Conservation (phyloP, 2,113 vertebrate genomes). For the Pelvicachromis taeniatus region DNA sequence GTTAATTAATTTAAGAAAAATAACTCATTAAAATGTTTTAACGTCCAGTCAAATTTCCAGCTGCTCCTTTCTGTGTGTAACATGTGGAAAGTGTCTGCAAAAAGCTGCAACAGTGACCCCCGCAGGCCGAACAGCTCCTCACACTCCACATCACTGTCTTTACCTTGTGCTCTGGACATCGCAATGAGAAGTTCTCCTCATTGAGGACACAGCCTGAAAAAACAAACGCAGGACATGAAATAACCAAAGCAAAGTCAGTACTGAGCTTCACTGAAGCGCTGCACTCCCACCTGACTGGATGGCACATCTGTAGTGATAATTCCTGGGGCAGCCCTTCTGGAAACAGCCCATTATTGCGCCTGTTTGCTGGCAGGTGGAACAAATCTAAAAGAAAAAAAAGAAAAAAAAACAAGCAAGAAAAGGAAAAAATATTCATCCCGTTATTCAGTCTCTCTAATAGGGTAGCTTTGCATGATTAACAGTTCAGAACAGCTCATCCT, state of each 20-base stretch:
- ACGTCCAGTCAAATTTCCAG: background rate
- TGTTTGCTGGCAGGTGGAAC: slow-evolving; percentile 52
- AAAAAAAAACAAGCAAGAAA: background rate
- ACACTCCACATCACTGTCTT: background rate
- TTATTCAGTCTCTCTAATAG: background rate
- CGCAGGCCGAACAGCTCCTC: background rate
- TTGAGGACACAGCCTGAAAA: slow-evolving; percentile 66
- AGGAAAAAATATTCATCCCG: background rate
- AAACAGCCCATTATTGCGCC: slow-evolving; percentile 77
- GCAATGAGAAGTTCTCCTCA: slow-evolving; percentile 74
- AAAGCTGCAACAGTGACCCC: background rate
- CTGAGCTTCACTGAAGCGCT: accelerated
- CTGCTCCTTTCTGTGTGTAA: background rate
- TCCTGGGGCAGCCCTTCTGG: slow-evolving; percentile 68
- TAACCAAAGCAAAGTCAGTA: accelerated
- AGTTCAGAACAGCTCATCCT: background rate
- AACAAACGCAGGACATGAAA: background rate
- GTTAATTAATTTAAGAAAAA: background rate
- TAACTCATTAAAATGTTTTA: background rate
- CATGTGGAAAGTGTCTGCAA: background rate
- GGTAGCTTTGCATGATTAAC: background rate
- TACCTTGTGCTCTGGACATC: slow-evolving; percentile 76
- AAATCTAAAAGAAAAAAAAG: slow-evolving; percentile 35
- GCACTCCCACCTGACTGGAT: slow-evolving; percentile 61
- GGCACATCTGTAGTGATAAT: slow-evolving; percentile 74